These are phyloP conservation scores for Aphyosemion australe DNA, from an alignment of 2,113 vertebrate species.

Conservation along the genomic window DNA sequence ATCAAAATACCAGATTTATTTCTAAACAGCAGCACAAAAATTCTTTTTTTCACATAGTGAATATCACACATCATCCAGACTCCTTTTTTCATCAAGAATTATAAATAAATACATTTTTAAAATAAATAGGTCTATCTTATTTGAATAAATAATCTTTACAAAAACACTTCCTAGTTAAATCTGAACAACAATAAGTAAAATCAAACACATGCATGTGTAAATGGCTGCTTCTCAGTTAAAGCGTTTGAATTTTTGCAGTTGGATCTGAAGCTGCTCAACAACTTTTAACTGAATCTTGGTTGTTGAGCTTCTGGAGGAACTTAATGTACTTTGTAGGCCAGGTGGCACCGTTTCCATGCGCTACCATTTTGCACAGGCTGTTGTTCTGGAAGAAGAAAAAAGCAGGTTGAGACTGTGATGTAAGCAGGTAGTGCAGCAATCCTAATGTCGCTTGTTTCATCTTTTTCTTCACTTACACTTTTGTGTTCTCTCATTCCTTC, in stretches of 20 bases:
- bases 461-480: not conserved
- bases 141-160: slow-evolving; percentile 35
- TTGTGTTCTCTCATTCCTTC: rapidly evolving
- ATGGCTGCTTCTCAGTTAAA: no score
- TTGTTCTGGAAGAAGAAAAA: slow-evolving; percentile 14
- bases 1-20: slow-evolving; percentile 36
- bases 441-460: no score
- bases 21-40: slow-evolving; percentile 16
- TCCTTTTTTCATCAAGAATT: not conserved
- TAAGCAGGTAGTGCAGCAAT: no score
- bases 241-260: no score
- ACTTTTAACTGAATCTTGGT: no score
- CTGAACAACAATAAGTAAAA: not conserved
- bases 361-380: rapidly evolving
- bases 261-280: no score
- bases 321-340: rapidly evolving
- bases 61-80: not conserved
- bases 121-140: slow-evolving; percentile 36
- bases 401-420: not conserved
- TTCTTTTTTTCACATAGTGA: slow-evolving; percentile 25
- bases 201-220: no score
- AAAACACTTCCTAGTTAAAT: not conserved
- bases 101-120: slow-evolving; percentile 10
- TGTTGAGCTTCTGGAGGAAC: slow-evolving; percentile 6
- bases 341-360: rapidly evolving